Percentiles rank a stretch among this genome's conserved stretches.
Conservation (phyloP, 1,140 invertebrate species). For the Hesperophylax magnus region DNA sequence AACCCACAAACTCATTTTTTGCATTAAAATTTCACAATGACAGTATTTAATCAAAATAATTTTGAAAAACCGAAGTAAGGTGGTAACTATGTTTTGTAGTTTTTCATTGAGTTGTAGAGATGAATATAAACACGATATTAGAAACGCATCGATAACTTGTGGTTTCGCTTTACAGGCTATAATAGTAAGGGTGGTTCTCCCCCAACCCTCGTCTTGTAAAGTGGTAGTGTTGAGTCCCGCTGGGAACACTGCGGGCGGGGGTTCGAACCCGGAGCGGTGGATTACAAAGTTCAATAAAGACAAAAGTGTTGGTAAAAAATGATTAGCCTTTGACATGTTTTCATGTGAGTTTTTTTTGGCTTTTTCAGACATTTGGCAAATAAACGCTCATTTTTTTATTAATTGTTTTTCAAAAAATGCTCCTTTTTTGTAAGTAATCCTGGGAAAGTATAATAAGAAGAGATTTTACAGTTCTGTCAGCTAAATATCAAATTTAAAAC, state of each 20-base stretch:
- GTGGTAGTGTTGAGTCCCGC: conserved; percentile 39
- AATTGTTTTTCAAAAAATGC: background rate
- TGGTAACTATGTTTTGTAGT: too few species aligned
- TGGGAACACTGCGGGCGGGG: conserved; percentile 13
- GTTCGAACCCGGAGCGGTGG: background rate
- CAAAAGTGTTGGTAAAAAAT: background rate
- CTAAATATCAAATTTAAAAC: too few species aligned
- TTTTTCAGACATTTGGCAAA: background rate
- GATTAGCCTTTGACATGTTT: background rate
- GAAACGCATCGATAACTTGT: conserved; percentile 42
- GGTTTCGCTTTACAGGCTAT: background rate
- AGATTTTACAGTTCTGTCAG: too few species aligned
- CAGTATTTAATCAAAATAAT: too few species aligned
- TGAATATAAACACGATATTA: conserved; percentile 45
- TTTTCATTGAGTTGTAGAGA: background rate
- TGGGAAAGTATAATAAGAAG: too few species aligned
- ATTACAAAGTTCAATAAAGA: conserved; percentile 20
- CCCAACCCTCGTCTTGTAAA: conserved; percentile 27
- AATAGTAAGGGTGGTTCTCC: conserved; percentile 17
- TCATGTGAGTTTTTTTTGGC: background rate
- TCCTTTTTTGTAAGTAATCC: background rate
- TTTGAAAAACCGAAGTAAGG: too few species aligned
- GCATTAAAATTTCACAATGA: too few species aligned
- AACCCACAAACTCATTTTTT: too few species aligned
- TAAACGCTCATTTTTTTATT: background rate